Conservation (phyloP, 2,888 invertebrate genomes). For the Ceraclea dissimilis region DNA sequence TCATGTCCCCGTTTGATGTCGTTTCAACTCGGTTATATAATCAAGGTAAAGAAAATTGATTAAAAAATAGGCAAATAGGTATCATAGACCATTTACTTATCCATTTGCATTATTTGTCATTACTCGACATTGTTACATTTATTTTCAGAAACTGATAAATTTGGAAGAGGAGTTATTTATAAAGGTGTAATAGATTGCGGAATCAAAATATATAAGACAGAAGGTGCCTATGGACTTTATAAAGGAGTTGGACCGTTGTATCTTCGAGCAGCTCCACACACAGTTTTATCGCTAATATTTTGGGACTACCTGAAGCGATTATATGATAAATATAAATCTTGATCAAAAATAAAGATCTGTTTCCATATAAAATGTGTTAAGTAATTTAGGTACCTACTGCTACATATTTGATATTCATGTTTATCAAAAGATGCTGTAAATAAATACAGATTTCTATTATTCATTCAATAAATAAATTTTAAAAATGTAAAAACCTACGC, state of each 20-base stretch:
- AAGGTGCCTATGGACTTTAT: slow-evolving; percentile 71
- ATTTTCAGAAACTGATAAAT: slow-evolving; percentile 50
- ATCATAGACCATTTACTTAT: too few relatives aligned
- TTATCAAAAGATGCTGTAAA: too few relatives aligned
- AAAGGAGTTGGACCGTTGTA: slow-evolving; percentile 72
- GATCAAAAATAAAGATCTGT: too few relatives aligned
- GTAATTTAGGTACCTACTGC: too few relatives aligned
- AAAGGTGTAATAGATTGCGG: slow-evolving; percentile 68
- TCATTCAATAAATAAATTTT: too few relatives aligned
- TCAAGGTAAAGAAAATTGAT: slow-evolving; percentile 55
- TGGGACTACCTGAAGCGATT: slow-evolving; percentile 51
- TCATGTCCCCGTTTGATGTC: slow-evolving; percentile 84
- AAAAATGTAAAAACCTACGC: too few relatives aligned
- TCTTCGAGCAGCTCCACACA: slow-evolving; percentile 71
- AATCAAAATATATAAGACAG: slow-evolving; percentile 63
- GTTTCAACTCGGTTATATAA: slow-evolving; percentile 82
- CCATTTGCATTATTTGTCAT: too few relatives aligned
- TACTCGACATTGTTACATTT: too few relatives aligned
- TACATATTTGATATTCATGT: too few relatives aligned
- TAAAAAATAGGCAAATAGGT: neutral
- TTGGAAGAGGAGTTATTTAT: slow-evolving; percentile 59
- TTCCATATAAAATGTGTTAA: too few relatives aligned
- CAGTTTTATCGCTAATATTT: slow-evolving; percentile 67
- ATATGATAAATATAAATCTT: neutral
- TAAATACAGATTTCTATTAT: too few relatives aligned